Evolutionary conservation across 2,797 vertebrate species (phyloP).

Genomic region (Enteromius treurensis): DNA sequence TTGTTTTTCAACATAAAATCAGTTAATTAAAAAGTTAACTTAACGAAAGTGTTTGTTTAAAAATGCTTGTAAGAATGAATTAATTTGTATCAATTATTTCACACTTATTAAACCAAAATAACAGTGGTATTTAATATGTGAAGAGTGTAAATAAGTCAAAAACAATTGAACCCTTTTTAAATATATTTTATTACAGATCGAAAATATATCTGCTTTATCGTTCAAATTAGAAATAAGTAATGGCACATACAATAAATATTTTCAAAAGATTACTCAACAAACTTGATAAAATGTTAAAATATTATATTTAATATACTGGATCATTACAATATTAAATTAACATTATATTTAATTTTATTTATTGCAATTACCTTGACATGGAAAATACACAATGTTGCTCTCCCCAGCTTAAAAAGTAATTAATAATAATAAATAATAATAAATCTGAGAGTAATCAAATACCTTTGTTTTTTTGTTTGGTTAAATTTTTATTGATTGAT

Average conservation of each 20-base stretch:
- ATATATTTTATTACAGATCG: neutral
- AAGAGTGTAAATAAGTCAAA: neutral
- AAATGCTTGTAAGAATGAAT: no score
- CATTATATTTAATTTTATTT: neutral
- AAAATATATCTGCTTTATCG: neutral
- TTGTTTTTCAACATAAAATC: no score
- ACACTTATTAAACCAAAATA: no score
- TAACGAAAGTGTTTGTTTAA: no score
- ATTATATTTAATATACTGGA: neutral
- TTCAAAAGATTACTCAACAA: neutral
- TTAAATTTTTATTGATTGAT: neutral
- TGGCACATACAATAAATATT: neutral
- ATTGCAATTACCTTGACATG: neutral
- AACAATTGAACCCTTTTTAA: neutral
- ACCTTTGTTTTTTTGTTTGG: neutral
- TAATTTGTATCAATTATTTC: no score
- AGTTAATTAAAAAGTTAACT: no score
- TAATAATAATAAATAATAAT: neutral
- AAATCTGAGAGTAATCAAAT: neutral
- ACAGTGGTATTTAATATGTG: no score
- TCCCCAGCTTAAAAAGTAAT: neutral
- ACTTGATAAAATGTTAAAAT: neutral
- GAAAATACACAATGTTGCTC: slow-evolving; percentile 9
- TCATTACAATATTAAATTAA: neutral
- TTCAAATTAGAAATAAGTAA: neutral